These are phyloP conservation scores for Orthonevra nobilis DNA, from an alignment of 2,888 invertebrate species.

Conservation along the genomic window DNA sequence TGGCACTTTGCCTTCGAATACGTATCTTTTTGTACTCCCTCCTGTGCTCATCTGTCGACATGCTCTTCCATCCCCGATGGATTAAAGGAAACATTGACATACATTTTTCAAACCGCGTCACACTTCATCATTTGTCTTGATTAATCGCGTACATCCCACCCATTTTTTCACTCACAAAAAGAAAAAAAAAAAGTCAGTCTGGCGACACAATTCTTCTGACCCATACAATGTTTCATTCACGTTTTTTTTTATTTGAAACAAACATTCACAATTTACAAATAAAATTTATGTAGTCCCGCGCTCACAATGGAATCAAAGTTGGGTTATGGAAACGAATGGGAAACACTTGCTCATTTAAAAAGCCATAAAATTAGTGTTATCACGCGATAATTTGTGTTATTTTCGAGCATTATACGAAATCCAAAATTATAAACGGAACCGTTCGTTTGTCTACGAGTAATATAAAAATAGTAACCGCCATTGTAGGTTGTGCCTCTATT, in stretches of 20 bases:
- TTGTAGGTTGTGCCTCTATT: neutral
- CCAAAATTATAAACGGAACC: too few relatives aligned
- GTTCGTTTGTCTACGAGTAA: too few relatives aligned
- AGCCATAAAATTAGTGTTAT: constrained; percentile 16
- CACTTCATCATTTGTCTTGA: neutral
- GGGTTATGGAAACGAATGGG: too few relatives aligned
- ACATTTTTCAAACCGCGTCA: constrained; percentile 34
- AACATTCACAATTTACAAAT: neutral
- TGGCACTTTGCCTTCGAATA: neutral
- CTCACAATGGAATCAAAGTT: too few relatives aligned
- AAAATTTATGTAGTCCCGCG: neutral
- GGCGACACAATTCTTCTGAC: constrained; percentile 4
- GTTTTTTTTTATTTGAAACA: constrained; percentile 1
- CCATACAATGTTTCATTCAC: neutral
- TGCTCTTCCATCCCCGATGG: constrained; percentile 43
- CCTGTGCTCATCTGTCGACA: constrained; percentile 33
- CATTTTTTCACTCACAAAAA: neutral
- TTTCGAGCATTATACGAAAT: constrained; percentile 11
- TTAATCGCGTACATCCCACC: neutral
- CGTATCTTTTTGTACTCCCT: constrained; percentile 7
- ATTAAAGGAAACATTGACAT: constrained; percentile 59
- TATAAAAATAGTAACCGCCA: neutral
- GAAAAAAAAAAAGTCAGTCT: neutral
- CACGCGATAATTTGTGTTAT: constrained; percentile 34
- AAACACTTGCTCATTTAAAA: constrained; percentile 7